Evolutionary conservation across 2,888 invertebrate species (phyloP).

Genomic region (Melinaea marsaeus): DNA sequence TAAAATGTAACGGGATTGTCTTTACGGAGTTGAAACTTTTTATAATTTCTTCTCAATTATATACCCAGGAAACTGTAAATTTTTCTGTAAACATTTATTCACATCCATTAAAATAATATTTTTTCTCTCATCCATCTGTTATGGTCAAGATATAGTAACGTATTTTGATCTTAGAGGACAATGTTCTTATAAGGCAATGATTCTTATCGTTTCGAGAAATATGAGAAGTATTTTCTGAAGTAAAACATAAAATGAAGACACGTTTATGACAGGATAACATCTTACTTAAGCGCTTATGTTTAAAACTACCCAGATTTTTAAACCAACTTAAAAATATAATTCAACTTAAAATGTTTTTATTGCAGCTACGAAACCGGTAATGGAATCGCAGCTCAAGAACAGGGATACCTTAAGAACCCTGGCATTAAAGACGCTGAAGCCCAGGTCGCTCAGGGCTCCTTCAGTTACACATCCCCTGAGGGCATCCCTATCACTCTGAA

Average conservation of each 20-base stretch:
- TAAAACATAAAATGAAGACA: constrained; percentile 15
- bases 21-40: too few species aligned
- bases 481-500: constrained; percentile 80
- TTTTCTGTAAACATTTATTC: too few species aligned
- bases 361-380: constrained; percentile 85
- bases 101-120: too few species aligned
- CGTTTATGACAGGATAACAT: constrained; percentile 12
- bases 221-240: constrained; percentile 15
- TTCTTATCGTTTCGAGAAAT: constrained; percentile 24
- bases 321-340: neutral
- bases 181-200: constrained; percentile 8
- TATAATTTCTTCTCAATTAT: too few species aligned
- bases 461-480: constrained; percentile 85
- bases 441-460: constrained; percentile 83
- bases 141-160: neutral
- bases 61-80: too few species aligned
- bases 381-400: constrained; percentile 84
- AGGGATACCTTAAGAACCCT: constrained; percentile 83
- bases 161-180: neutral
- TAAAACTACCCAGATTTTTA: neutral
- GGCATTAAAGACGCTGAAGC: constrained; percentile 81
- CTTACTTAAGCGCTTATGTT: neutral
- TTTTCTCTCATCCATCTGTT: too few species aligned
- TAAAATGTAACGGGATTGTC: neutral
- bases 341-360: constrained; percentile 30